A percentile compares a stretch with the other conserved stretches of the same genome.
phyloP scores from a whole-genome alignment of 2,797 vertebrate species.

The Peromyscus attwateri region DNA sequence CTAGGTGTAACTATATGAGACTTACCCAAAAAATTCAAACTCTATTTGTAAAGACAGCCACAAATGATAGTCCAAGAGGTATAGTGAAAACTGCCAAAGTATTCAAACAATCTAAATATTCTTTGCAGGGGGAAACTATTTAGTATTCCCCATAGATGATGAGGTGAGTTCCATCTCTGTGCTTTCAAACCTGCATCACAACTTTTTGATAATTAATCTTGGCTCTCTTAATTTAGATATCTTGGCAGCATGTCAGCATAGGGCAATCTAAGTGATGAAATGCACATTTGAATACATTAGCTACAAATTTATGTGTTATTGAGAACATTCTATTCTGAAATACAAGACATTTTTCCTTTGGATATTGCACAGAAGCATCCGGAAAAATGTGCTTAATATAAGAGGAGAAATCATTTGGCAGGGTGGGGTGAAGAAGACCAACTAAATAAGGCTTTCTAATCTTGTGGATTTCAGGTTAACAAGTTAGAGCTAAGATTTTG shows the following conservation, averaged over 20 bases:
- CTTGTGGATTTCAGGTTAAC: background rate
- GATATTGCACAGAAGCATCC: background rate
- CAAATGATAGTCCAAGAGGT: background rate
- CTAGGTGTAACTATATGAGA: conserved; percentile 7
- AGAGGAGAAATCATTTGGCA: background rate
- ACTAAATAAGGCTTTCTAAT: background rate
- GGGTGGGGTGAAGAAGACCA: background rate
- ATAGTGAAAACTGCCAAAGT: conserved; percentile 39
- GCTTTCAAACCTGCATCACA: conserved; percentile 21
- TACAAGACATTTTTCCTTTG: background rate
- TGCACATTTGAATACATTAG: conserved; percentile 25
- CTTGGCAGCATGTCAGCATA: background rate
- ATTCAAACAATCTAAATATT: conserved; percentile 21
- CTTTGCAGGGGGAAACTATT: background rate
- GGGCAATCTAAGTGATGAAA: background rate
- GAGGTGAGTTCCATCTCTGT: background rate
- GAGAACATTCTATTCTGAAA: background rate
- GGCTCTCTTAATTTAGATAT: background rate
- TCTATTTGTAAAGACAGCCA: background rate
- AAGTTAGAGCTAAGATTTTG: conserved; percentile 40
- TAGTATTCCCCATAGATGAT: background rate
- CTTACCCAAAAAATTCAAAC: conserved; percentile 30
- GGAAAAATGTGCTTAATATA: background rate
- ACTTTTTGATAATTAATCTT: conserved; percentile 25
- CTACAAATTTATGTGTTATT: background rate